Evolutionary conservation across 2,888 invertebrate genomes (phyloP), one percentile per base, ranked within the genome.

Genomic region (Ametastegia equiseti): DNA sequence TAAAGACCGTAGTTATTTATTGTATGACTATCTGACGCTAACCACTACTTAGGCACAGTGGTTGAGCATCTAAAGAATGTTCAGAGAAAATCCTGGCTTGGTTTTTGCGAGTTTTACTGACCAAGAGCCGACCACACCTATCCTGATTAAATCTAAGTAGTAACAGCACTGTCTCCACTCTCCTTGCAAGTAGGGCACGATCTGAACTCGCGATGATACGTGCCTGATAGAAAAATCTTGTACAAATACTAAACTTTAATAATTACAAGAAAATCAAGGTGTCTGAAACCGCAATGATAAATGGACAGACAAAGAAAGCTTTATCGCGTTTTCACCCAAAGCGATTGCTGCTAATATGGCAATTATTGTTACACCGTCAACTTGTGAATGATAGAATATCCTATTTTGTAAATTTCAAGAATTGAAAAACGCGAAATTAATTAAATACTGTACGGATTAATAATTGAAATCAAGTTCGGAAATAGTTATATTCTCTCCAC

Each of bases 401-500:
- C n/a, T n/a, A n/a, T n/a, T n/a, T n/a, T n/a, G n/a, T n/a, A n/a
- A n/a, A n/a, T n/a, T n/a, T n/a, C n/a, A n/a, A n/a, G n/a, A n/a
- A n/a, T n/a, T n/a, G n/a, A n/a, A n/a, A n/a, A n/a, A n/a, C n/a
- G n/a, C n/a, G n/a, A n/a, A n/a, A n/a, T n/a, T n/a, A n/a, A n/a
- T n/a, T n/a, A n/a, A n/a, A n/a, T n/a, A n/a, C n/a, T n/a, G n/a
- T n/a, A n/a, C n/a, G 19, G 50, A 36, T 50, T 19, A 36, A 11
- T 50, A 30, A 75, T 50, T 54, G 36, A 23, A 54, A 50, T 54
- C 33, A 54, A 54, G n/a, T 54, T 50, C 6, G 50, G 19, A 33
- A 75, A 75, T 54, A 50, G 73, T 75, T 50, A 36, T 15, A 50
- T 54, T 54, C 36, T 54, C 54, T 75, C 33, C 11, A 36, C 50